Evolutionary conservation across 2,797 vertebrate species (phyloP), one percentile per base, ranked within the genome.

Genomic region (Chiloscyllium punctatum): DNA sequence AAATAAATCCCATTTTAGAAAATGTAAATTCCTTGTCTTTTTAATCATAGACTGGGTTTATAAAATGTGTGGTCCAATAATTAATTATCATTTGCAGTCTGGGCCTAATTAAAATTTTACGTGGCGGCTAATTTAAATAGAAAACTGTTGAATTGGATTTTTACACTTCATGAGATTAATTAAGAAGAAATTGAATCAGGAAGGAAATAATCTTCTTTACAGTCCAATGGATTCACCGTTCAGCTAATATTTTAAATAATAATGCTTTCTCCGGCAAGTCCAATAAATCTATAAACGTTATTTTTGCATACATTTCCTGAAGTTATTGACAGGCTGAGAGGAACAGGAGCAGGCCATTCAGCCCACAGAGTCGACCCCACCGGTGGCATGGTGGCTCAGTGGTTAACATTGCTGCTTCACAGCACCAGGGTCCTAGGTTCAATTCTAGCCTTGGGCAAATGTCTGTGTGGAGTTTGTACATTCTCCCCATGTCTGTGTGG

Each of bases 141-240:
- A 77, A 91, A 74, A 25, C 94, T 15, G 13, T 30, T 94, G 68
- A 74, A 94, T 51, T 30, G 42, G 33, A 72, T 72, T 94, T 94
- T 94, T 94, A 51, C 69, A 74, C 25, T 77, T 3, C 51, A 53
- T 57, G 71, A 53, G 30, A 33, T 77, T 95, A 72, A 95, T 95
- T 95, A 77, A 33, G 77, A 57, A 77, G 48, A 95, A 53, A 51
- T 94, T 53, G 48, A 72, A 48, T 94, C 48, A 48, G 30, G 77
- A 53, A 95, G 71, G 48, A 95, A 74, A 77, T 77, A 95, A 95
- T 95, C 6, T 77, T 48, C 27, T 74, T 74, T 77, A 25, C 94
- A 74, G 27, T 30, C 94, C 25, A 71, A 94, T 30, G 3, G 37
- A 94, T 72, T 69, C 69, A 94, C 48, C 9, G 48, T 72, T 51